Conservation (phyloP, 2,797 vertebrate species). For the Tachyglossus aculeatus region DNA sequence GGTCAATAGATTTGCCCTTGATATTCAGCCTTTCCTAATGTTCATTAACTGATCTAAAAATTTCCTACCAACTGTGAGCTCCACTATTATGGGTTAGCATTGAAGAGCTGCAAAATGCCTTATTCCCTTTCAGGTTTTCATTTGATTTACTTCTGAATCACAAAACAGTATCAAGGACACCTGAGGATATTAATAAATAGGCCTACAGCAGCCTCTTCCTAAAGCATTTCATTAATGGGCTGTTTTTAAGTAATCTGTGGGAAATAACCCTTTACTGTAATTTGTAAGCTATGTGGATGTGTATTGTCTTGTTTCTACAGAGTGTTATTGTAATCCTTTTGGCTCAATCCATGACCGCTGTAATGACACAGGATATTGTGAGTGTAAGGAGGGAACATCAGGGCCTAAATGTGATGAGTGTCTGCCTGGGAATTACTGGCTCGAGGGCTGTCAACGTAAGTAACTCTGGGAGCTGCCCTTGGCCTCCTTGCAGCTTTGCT, state of each 20-base stretch:
- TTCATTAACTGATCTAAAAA: constrained; percentile 65
- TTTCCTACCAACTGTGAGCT: constrained; percentile 49
- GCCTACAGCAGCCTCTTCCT: constrained; percentile 23
- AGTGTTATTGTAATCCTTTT: constrained; percentile 97
- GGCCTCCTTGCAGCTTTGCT: constrained; percentile 66
- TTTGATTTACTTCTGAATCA: constrained; percentile 50
- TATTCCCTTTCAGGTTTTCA: constrained; percentile 53
- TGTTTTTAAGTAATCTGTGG: constrained; percentile 45
- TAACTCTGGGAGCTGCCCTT: constrained; percentile 76
- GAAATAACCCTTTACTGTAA: constrained; percentile 57
- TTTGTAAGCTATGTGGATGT: constrained; percentile 63
- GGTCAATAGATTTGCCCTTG: constrained; percentile 55
- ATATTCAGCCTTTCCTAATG: constrained; percentile 41
- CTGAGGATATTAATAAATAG: constrained; percentile 52
- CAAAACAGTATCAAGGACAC: constrained; percentile 48
- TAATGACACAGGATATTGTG: constrained; percentile 99
- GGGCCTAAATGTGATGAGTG: constrained; percentile 97
- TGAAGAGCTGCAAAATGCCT: constrained; percentile 38
- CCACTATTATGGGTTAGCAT: constrained; percentile 41
- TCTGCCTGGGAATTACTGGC: constrained; percentile 97
- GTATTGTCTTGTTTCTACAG: constrained; percentile 96
- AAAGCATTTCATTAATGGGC: constrained; percentile 53
- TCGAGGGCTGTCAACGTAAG: constrained; percentile 98
- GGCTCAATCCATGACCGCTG: constrained; percentile 96
- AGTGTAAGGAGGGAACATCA: constrained; percentile 96